Evolutionary conservation across 2,113 vertebrate species (phyloP), one percentile per base, ranked within the genome.

Genomic region (Sterrhoptilus dennistouni): DNA sequence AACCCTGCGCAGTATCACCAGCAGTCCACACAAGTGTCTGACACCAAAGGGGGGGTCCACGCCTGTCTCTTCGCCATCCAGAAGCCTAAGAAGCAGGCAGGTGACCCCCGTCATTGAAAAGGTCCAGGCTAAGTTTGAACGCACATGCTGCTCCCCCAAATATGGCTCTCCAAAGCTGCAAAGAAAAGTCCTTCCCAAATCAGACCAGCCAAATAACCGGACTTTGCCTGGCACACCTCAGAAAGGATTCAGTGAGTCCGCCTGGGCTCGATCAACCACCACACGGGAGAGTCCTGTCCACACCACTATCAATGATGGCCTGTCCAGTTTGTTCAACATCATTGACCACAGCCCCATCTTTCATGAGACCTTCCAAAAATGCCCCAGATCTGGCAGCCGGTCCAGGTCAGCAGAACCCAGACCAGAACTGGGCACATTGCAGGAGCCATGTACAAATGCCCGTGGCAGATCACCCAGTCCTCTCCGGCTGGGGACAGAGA

Each of bases 241-340:
- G 86, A 99, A 99, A 91, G 99, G 99, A 50, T 99, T 98, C 97
- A 99, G 95, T 12, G 99, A 99, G 96, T 99, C 99, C 0, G 99
- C 99, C 11, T 99, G 99, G 99, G 99, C 99, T 7, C 98, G 99
- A 47, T 99, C 99, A 44, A 99, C 99, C 33, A 99, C 99, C 60
- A 99, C 99, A 0, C 97, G 99, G 24, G 99, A 99, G 96, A 99
- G 99, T 94, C 99, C 99, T 0, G 99, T 99, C 89, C 99, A 99
- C 96, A 99, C 99, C 44, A 99, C 99, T 96, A 99, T 99, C 97
- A 99, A 99, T 0, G 99, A 99, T 14, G 99, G 99, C 53, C 99
- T 99, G 88, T 99, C 99, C 97, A 99, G 99, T 97, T 98, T 99
- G 94, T 99, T 99, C 97, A 99, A 99, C 97, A 99, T 99, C 96